Evolutionary conservation across 1,140 invertebrate genomes (phyloP).

Genomic region (Nasonia vitripennis): DNA sequence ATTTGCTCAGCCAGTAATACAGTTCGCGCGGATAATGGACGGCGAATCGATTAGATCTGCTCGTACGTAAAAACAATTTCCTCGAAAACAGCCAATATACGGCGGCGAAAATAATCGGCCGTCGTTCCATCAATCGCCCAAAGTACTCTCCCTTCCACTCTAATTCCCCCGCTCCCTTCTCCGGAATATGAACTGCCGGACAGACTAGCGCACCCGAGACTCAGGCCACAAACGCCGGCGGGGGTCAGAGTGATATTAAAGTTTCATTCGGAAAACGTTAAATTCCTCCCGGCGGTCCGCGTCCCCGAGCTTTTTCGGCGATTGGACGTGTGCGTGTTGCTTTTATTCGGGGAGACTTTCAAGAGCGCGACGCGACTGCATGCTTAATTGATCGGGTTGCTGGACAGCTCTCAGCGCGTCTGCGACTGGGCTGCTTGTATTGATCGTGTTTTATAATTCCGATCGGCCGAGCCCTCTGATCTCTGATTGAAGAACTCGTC

Average conservation of each 20-base stretch:
- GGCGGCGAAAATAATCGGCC: neutral
- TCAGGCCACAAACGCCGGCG: neutral
- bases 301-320: conserved; percentile 6
- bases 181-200: conserved; percentile 1
- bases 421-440: no score
- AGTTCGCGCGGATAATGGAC: no score
- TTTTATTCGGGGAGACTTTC: neutral
- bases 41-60: no score
- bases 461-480: neutral
- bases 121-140: neutral
- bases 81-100: neutral
- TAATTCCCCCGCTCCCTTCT: neutral
- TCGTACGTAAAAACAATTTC: no score
- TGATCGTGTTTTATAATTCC: neutral
- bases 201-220: neutral
- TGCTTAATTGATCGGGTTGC: conserved; percentile 15
- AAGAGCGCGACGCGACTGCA: conserved; percentile 27
- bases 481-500: neutral
- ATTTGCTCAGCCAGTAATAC: neutral
- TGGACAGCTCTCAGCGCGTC: no score
- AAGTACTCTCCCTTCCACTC: neutral
- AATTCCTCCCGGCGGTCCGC: conserved; percentile 7
- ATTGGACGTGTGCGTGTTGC: conserved; percentile 4
- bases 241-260: conserved; percentile 35
- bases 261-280: conserved; percentile 46